These are phyloP conservation scores for Tetranychus urticae DNA, from an alignment of 1,140 invertebrate genomes.

Conservation along the genomic window DNA sequence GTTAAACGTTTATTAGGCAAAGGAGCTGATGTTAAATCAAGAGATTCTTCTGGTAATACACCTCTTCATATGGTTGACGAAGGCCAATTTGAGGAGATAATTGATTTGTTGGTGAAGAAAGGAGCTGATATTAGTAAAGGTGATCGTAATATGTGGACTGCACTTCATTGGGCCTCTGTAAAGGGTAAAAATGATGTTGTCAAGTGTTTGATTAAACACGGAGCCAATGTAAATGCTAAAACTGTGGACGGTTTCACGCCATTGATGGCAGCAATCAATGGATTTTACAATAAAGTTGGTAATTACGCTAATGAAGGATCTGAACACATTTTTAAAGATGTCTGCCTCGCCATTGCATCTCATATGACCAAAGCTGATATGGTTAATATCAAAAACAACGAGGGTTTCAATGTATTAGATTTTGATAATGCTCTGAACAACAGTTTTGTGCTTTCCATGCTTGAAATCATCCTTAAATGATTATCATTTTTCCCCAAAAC, in stretches of 20 bases:
- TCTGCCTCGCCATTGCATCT: neutral
- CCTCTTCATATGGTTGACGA: neutral
- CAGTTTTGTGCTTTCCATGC: neutral
- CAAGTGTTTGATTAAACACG: slow-evolving; percentile 50
- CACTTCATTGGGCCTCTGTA: neutral
- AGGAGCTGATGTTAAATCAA: neutral
- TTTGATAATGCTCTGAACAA: neutral
- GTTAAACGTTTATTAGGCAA: neutral
- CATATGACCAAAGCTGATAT: neutral
- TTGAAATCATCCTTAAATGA: neutral
- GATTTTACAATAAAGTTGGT: neutral
- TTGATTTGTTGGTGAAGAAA: neutral
- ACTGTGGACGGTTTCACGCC: slow-evolving; percentile 58
- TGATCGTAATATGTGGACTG: neutral
- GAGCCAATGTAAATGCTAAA: slow-evolving; percentile 53
- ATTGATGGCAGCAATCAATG: slow-evolving; percentile 19
- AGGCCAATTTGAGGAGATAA: neutral
- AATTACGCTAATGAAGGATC: neutral
- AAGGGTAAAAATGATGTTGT: slow-evolving; percentile 17
- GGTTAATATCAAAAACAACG: neutral
- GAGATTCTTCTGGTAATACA: neutral
- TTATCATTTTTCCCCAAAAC: neutral
- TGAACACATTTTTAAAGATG: neutral
- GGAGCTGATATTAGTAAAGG: neutral
- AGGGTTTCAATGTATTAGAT: neutral